Evolutionary conservation across 1,140 invertebrate genomes (phyloP), one percentile per base, ranked within the genome.

Genomic region (Euwallacea similis): DNA sequence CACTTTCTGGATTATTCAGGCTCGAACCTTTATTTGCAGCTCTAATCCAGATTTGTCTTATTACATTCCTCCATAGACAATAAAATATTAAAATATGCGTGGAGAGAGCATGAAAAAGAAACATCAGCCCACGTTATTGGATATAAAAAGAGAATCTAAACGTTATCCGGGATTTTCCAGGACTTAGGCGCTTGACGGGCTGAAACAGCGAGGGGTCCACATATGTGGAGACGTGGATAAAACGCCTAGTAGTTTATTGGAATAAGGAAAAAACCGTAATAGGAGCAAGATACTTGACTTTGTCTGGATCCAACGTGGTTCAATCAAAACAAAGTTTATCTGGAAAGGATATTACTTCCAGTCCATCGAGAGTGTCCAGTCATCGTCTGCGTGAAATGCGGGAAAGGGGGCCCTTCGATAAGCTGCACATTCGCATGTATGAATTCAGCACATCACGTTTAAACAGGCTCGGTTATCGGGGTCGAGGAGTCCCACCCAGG

Each of bases 391-490:
- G 11, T 46, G 58, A 42, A 54, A 55, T 7, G 42, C 10, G 61
- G 66, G 72, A 79, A 79, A 76, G 72, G 73, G 77, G 74, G 75
- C 13, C 72, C 73, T 75, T 42, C 75, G 79, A 81, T 81, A 80
- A 81, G 79, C 80, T 69, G 75, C 79, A 78, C 79, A 81, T 81
- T 81, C 80, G 77, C 78, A 81, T 81, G 79, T 81, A 81, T 81
- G 79, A 80, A 81, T 81, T 79, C 80, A 81, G 80, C 79, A 81
- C 80, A 81, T 81, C 79, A 81, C 74, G 66, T 74, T 75, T 74
- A 78, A 79, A 74, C 73, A 75, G 75, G 65, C 54, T 43, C 69
- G 54, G 63, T 66, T 66, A 71, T 65, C 62, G 62, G 75, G 77
- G 72, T 78, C 50, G 72, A 65, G 65, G 50, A 41, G 69, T 41